Percentiles rank a stretch among this genome's conserved stretches.
These are phyloP conservation scores for Sitobion miscanthi DNA, from an alignment of 1,140 invertebrate species.

Conservation along the genomic window DNA sequence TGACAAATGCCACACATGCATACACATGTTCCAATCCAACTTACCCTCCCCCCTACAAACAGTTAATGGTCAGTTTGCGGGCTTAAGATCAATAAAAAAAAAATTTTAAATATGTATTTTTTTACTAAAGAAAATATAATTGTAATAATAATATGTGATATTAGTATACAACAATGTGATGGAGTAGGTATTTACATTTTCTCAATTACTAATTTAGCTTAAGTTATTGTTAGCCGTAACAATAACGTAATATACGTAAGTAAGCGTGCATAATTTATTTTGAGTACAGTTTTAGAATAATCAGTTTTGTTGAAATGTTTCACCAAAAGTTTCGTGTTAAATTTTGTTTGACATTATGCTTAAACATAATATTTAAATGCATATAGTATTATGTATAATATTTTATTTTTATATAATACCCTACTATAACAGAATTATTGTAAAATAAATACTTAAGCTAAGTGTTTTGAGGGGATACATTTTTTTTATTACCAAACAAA, in stretches of 20 bases:
- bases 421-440: neutral
- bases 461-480: neutral
- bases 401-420: neutral
- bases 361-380: neutral
- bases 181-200: neutral
- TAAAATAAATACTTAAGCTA: neutral
- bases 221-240: neutral
- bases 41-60: no score
- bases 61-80: no score
- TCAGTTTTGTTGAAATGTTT: neutral
- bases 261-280: neutral
- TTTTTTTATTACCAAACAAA: neutral
- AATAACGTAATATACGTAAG: no score
- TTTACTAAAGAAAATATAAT: neutral
- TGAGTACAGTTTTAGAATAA: neutral
- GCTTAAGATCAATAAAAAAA: no score
- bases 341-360: neutral
- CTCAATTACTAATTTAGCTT: neutral
- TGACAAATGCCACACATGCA: no score
- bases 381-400: neutral
- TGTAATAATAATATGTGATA: constrained; percentile 23
- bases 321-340: no score
- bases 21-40: no score
- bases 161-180: neutral
- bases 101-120: neutral